Base-by-base conservation (phyloP, 2,888 invertebrate species). In the Cyclophora albipunctata region DNA sequence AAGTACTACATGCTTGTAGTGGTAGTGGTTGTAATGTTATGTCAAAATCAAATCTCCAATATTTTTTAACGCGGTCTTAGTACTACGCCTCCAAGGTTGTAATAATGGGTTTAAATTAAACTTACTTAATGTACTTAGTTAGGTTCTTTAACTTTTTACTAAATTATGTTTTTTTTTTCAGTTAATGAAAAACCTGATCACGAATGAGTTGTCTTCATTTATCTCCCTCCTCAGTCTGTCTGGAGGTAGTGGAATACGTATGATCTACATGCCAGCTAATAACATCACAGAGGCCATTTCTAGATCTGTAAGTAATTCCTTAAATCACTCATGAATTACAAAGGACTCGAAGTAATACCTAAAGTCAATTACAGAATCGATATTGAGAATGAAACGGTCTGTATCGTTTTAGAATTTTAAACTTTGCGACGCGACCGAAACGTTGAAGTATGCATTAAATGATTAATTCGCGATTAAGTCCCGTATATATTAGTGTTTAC, bases 241-340 rank as follows among this genome's bases (percentile, higher is more conserved):
- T 3, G 47, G 51, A 0, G 66, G 58, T 0, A 49, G 58, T 2
- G 40, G 42, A 0, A 44, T 51, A 3, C 62, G 65, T 5, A 79
- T 83, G 82, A 56, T 62, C 0, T 83, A 71, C 47, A 50, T 78
- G 59, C 84, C 84, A 0, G 53, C 62, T 0, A 73, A 58, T 47
- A 72, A 73, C 20, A 37, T 81, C 2, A 74, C 78, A 0, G 69
- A 81, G 64, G 71, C 74, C 1, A 42, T 83, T 3, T 72, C 81
- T 3, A 72, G 80, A 63, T 43, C 45, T 7, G 77, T 80, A 62
- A 70, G 77, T 66, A 20, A 41, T 34, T 5, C 7, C 7, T 2
- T 3, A 42, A 42, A 3, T 42, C 7, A 3, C 40, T 3, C 7
- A 42, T 7, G 4, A 20, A 0, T 2, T 20, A 20, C 20, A 20